Base-by-base conservation (phyloP, 2,113 vertebrate species). In the Odocoileus virginianus region DNA sequence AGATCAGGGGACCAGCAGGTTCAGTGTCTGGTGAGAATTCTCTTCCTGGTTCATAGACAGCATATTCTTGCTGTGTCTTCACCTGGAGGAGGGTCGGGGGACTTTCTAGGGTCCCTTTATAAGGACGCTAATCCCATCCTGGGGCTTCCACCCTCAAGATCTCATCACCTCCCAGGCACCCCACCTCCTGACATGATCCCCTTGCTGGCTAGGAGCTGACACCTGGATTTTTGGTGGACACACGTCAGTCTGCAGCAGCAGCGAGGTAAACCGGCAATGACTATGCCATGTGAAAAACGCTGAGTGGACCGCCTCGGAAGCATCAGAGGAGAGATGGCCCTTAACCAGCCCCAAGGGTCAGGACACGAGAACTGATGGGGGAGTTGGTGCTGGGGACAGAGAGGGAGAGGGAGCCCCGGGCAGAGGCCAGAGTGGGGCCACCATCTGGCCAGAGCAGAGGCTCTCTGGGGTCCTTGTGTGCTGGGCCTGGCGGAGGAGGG, bases 51-150 rank as follows among this genome's bases (percentile, higher is more conserved):
- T 76, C 71, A 76, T 27, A 76, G 71, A 76, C 23, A 43, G 40
- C 71, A 27, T 76, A 25, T 76, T 76, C 71, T 76, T 27, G 36
- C 71, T 27, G 12, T 27, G 40, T 76, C 40, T 43, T 76, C 71
- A 43, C 40, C 23, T 76, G 23, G 71, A 76, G 23, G 23, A 43
- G 40, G 40, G 40, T 14, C 1, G 0, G 40, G 71, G 36, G 71
- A 25, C 71, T 76, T 40, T 76, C 40, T 8, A 43, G 40, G 12
- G 23, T 76, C 12, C 40, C 23, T 76, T 76, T 25, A 76, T 43
- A 76, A 76, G 40, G 71, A 43, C 2, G 2, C 40, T 27, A 76
- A 43, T 43, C 40, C 40, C 0, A 0, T 76, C 40, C 40, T 14
- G 40, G 71, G 71, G 71, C 71, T 76, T 74, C 23, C 40, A 43